Evolutionary conservation across 2,113 vertebrate species (phyloP), one percentile per base, ranked within the genome.

Genomic region (Grantiella picta): DNA sequence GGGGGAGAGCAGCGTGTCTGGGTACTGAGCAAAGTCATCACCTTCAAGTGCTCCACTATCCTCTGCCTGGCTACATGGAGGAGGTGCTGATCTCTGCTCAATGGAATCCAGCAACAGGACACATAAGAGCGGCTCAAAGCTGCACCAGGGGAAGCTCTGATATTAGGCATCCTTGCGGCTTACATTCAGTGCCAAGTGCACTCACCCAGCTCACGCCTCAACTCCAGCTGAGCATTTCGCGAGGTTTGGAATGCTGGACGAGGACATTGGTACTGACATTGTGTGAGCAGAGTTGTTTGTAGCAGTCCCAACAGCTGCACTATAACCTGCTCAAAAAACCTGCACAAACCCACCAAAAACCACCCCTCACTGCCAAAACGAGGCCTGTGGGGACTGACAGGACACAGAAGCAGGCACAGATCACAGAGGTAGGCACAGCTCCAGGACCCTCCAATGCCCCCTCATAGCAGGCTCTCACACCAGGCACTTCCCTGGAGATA

Each of bases 391-490:
- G 20, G 24, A 31, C 35, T 57, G 35, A 50, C 12, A 57, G 35
- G 16, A 25, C 49, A 50, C 29, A 66, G 44, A 42, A 21, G 42
- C 20, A 49, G 23, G 25, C 35, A 49, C 13, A 47, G 59, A 23
- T 15, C 28, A 47, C n/a, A 47, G 28, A 56, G 15, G 35, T 24
- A 75, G 42, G 13, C 12, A 44, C 25, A 42, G 36, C 9, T 31
- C 31, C n/a, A 40, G 35, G 23, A 28, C 28, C 50, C 35, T 40
- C 35, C 50, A 65, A 27, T 0, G 0, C 4, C 5, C 13, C 7
- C 13, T 68, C 68, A 21, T 36, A 68, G 11, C 17, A 44, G 27
- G 17, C 9, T 44, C 36, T 14, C 11, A 42, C 22, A 50, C 13
- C 16, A 22, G 27, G 11, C 17, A 18, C 21, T 44, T 21, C 22